Percentiles rank a stretch among this genome's conserved stretches.
These are phyloP conservation scores for Hiodon tergisus DNA, from an alignment of 2,113 vertebrate genomes.

Conservation along the genomic window DNA sequence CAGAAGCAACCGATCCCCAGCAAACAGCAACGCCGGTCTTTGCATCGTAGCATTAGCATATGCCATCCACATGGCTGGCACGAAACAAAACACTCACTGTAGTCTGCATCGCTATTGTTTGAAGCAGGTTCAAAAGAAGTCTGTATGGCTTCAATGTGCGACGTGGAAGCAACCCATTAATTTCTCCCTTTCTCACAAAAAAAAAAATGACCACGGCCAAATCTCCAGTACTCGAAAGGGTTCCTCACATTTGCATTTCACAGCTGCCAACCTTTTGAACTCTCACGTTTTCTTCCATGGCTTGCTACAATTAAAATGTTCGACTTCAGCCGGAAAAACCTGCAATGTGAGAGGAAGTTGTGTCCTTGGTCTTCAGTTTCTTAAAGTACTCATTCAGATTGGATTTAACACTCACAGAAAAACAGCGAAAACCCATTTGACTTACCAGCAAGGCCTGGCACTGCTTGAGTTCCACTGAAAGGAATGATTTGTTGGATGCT, in stretches of 20 bases:
- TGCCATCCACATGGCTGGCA: conserved; percentile 83
- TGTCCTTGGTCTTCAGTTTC: conserved; percentile 20
- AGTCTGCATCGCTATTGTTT: conserved; percentile 54
- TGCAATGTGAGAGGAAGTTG: conserved; percentile 30
- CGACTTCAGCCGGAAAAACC: neutral
- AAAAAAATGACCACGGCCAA: conserved; percentile 16
- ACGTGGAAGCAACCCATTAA: conserved; percentile 57
- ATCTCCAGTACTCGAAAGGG: conserved; percentile 19
- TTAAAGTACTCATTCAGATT: conserved; percentile 19
- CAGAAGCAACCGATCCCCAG: conserved; percentile 64
- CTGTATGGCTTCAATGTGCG: conserved; percentile 49
- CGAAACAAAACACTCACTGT: conserved; percentile 65
- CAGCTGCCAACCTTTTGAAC: conserved; percentile 17
- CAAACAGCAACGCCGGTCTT: conserved; percentile 49
- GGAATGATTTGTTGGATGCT: conserved; percentile 38
- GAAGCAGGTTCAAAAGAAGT: conserved; percentile 65
- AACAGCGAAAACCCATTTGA: conserved; percentile 38
- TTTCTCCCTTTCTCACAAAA: conserved; percentile 42
- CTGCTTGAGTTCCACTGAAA: conserved; percentile 33
- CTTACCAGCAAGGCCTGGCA: conserved; percentile 43
- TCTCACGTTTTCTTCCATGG: conserved; percentile 5
- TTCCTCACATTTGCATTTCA: conserved; percentile 16
- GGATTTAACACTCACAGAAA: conserved; percentile 36
- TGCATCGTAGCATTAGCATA: conserved; percentile 66
- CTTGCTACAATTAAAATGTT: conserved; percentile 17